These are phyloP conservation scores for Drosophila phalerata DNA, from an alignment of 2,888 invertebrate genomes.

Conservation along the genomic window DNA sequence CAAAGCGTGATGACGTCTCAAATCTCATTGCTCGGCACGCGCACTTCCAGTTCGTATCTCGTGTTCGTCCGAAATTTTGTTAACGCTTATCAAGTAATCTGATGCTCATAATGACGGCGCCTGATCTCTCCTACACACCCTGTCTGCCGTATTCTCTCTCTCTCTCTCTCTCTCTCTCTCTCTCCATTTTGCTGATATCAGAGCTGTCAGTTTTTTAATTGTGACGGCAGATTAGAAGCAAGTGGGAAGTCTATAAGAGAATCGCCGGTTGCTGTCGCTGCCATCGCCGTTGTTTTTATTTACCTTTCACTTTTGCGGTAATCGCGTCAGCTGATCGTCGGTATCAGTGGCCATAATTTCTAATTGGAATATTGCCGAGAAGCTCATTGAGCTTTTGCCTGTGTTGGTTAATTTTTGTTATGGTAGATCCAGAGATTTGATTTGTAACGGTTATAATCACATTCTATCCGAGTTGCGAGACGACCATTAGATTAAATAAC, in stretches of 20 bases:
- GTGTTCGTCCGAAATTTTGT: conserved; percentile 13
- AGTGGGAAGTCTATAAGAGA: conserved; percentile 29
- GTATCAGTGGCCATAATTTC: conserved; percentile 9
- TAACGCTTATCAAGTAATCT: conserved; percentile 34
- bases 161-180: not conserved
- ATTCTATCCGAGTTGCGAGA: conserved; percentile 25
- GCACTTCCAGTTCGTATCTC: conserved; percentile 38
- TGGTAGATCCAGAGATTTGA: not conserved
- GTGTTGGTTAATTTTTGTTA: not conserved
- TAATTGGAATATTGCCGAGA: conserved; percentile 27
- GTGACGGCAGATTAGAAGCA: conserved; percentile 47
- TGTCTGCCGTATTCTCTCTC: conserved; percentile 3
- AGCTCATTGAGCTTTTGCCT: conserved; percentile 1
- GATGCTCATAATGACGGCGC: conserved; percentile 37
- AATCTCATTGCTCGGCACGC: conserved; percentile 53
- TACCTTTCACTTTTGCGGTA: conserved; percentile 62
- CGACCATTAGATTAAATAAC: conserved; percentile 25
- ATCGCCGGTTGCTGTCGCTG: conserved; percentile 7
- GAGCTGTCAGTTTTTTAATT: conserved; percentile 25
- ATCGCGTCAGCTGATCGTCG: conserved; percentile 56
- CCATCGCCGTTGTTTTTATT: conserved; percentile 43
- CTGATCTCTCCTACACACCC: conserved; percentile 8
- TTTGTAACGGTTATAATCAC: conserved; percentile 19
- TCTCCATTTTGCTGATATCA: conserved; percentile 14
- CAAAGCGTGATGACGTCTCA: conserved; percentile 55